Conservation (phyloP, 1,140 invertebrate genomes). For the Archivesica marissinica region DNA sequence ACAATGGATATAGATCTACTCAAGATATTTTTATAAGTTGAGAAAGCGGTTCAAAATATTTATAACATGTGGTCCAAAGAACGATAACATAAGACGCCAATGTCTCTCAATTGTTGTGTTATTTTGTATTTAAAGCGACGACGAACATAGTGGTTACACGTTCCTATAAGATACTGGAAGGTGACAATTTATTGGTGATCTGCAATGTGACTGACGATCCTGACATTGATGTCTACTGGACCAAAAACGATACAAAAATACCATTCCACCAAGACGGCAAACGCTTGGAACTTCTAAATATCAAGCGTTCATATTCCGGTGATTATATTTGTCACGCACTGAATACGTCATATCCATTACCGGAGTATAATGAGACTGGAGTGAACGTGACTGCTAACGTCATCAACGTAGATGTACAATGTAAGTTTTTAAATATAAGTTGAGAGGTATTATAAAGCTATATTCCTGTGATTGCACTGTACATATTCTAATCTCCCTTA, state of each 20-base stretch:
- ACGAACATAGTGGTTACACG: too few relatives aligned
- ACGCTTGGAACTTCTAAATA: conserved; percentile 27
- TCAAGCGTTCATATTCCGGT: background rate
- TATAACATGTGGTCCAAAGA: too few relatives aligned
- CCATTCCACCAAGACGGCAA: conserved; percentile 6
- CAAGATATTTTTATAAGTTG: too few relatives aligned
- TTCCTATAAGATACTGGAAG: conserved; percentile 20
- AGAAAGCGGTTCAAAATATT: too few relatives aligned
- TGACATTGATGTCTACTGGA: conserved; percentile 35
- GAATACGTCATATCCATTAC: conserved; percentile 30
- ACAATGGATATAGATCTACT: too few relatives aligned
- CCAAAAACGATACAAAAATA: conserved; percentile 21
- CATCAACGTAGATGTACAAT: conserved; percentile 37
- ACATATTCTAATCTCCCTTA: too few relatives aligned
- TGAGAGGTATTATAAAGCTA: too few relatives aligned
- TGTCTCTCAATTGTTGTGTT: too few relatives aligned
- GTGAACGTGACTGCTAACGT: conserved; percentile 33
- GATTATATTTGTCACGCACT: conserved; percentile 34
- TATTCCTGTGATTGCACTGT: too few relatives aligned
- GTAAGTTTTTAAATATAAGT: conserved; percentile 35
- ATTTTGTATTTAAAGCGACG: too few relatives aligned
- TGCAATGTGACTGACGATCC: conserved; percentile 10
- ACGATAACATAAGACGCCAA: too few relatives aligned
- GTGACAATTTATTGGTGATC: conserved; percentile 36
- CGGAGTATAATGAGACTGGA: conserved; percentile 14